Evolutionary conservation across 2,888 invertebrate species (phyloP).

Genomic region (Aromia moschata): DNA sequence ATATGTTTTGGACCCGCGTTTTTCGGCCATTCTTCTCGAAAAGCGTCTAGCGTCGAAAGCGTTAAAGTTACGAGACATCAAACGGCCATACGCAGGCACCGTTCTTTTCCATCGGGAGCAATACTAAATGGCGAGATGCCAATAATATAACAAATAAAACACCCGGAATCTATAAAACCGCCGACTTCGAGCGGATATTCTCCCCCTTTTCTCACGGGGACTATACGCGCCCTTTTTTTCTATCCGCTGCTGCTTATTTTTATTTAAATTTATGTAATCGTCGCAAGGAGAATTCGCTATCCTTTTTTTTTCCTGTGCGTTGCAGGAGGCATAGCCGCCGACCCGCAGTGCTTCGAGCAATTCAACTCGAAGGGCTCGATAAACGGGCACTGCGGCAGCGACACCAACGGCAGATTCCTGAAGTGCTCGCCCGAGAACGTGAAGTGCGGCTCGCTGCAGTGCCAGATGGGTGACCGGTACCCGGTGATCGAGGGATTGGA

Average conservation of each 20-base stretch:
- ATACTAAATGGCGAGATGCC: no score
- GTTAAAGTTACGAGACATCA: no score
- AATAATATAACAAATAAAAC: no score
- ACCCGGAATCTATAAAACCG: no score
- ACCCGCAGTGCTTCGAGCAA: slow-evolving; percentile 90
- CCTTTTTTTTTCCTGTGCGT: slow-evolving; percentile 7
- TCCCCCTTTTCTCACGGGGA: slow-evolving; percentile 7
- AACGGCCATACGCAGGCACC: no score
- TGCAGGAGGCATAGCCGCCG: slow-evolving; percentile 76
- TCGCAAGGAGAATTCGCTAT: no score
- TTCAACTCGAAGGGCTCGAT: slow-evolving; percentile 96
- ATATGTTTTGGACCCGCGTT: no score
- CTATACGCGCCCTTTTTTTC: slow-evolving; percentile 3
- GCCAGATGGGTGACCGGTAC: slow-evolving; percentile 85
- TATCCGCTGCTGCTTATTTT: background rate
- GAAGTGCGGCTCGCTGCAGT: slow-evolving; percentile 93
- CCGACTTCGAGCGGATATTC: no score
- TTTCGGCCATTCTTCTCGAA: no score
- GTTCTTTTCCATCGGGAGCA: no score
- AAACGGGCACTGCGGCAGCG: slow-evolving; percentile 94
- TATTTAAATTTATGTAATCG: slow-evolving; percentile 23
- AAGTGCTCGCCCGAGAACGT: slow-evolving; percentile 87
- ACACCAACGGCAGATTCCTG: slow-evolving; percentile 74
- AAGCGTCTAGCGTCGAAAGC: no score
- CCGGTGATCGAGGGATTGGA: slow-evolving; percentile 84